Evolutionary conservation across 1,140 invertebrate species (phyloP).

Genomic region (Protaetia brevitarsis): DNA sequence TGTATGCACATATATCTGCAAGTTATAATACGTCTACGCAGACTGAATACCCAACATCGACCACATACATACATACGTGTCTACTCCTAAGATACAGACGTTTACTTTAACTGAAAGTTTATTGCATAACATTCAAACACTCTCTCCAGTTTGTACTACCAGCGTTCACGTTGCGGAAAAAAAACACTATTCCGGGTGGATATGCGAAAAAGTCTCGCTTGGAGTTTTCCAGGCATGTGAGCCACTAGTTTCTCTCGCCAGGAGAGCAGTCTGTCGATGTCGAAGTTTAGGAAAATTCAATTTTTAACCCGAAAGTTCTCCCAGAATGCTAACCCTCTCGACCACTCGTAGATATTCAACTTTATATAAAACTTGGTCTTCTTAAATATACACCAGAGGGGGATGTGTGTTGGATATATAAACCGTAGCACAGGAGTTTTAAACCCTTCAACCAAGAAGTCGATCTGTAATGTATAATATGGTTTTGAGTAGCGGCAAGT

Average conservation of each 20-base stretch:
- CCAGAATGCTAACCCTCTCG: not conserved
- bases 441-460: too few species aligned
- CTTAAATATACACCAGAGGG: not conserved
- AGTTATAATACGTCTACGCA: not conserved
- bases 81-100: not conserved
- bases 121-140: not conserved
- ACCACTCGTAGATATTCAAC: not conserved
- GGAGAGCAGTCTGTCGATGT: not conserved
- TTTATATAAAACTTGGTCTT: not conserved
- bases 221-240: not conserved
- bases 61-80: too few species aligned
- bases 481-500: too few species aligned
- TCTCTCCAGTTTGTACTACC: not conserved
- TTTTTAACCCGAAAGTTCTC: slow-evolving; percentile 5
- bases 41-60: not conserved
- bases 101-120: not conserved
- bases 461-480: too few species aligned
- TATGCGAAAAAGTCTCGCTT: slow-evolving; percentile 7
- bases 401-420: not conserved
- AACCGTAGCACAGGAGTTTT: too few species aligned
- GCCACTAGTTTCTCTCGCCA: too few species aligned
- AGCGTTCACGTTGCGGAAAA: not conserved
- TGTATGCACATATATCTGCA: slow-evolving; percentile 3
- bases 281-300: not conserved
- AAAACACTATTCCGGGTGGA: not conserved